These are phyloP conservation scores for Telmatochromis sp. DNA, from an alignment of 2,113 vertebrate species.

Conservation along the genomic window DNA sequence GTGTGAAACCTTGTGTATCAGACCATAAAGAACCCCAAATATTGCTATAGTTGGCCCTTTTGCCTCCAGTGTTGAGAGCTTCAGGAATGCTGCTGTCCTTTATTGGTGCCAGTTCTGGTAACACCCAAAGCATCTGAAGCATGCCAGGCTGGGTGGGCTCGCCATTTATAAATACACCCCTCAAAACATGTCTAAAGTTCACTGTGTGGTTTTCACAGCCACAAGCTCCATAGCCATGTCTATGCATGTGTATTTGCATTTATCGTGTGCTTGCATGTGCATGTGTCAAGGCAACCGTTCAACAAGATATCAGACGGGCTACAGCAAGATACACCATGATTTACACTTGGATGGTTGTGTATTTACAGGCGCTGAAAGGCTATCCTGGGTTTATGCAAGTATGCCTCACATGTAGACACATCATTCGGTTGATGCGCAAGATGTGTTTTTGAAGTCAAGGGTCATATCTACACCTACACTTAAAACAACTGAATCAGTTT, in stretches of 20 bases:
- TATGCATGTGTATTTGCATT: not conserved
- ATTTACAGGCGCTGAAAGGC: not conserved
- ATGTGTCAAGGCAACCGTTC: not conserved
- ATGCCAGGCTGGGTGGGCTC: conserved; percentile 53
- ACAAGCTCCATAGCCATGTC: not conserved
- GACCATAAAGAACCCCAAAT: not conserved
- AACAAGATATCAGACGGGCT: not conserved
- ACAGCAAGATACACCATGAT: not conserved
- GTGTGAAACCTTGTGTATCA: not conserved
- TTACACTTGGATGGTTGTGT: not conserved
- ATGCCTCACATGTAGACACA: not conserved
- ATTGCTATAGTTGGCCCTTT: not conserved
- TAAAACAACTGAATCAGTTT: not conserved
- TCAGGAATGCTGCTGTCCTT: conserved; percentile 53
- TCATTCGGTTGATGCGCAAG: not conserved
- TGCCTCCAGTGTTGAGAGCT: not conserved
- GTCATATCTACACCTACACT: not conserved
- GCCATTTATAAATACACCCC: conserved; percentile 68
- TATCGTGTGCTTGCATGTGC: not conserved
- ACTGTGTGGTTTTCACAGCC: not conserved
- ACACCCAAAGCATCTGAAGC: conserved; percentile 56
- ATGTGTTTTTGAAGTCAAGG: not conserved
- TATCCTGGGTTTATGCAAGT: not conserved
- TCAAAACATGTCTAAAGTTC: conserved; percentile 49
- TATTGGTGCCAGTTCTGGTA: conserved; percentile 47